A percentile compares a stretch with the other conserved stretches of the same genome.
Evolutionary conservation across 2,888 invertebrate genomes (phyloP).

Genomic region (Drosophila picticornis): DNA sequence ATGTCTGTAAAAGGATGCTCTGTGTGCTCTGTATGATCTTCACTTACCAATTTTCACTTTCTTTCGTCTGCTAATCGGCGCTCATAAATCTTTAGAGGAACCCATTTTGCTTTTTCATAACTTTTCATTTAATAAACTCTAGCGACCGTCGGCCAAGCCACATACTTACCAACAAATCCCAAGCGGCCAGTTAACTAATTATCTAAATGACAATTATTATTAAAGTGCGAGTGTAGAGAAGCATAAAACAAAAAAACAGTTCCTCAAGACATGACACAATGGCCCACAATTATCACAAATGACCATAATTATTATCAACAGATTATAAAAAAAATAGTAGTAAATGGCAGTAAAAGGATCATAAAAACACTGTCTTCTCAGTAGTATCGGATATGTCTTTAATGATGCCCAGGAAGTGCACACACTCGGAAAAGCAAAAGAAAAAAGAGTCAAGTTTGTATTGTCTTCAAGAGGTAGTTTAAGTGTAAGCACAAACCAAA

Average conservation of each 20-base stretch:
- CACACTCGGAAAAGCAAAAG: constrained; percentile 8
- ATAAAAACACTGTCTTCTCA: constrained; percentile 50
- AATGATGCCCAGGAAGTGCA: constrained; percentile 39
- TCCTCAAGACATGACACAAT: constrained; percentile 64
- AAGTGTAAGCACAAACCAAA: constrained; percentile 56
- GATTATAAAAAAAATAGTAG: constrained; percentile 57
- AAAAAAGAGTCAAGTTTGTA: constrained; percentile 6
- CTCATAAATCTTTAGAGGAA: constrained; percentile 58
- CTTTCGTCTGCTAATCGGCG: constrained; percentile 55
- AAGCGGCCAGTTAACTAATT: constrained; percentile 65
- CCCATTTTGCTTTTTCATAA: constrained; percentile 60
- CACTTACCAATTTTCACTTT: constrained; percentile 62
- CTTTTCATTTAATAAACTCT: constrained; percentile 81
- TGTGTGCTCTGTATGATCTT: constrained; percentile 32
- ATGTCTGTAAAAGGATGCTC: constrained; percentile 14
- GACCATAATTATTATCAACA: constrained; percentile 81
- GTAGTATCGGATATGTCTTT: constrained; percentile 37
- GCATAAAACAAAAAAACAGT: constrained; percentile 24
- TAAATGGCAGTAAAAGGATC: constrained; percentile 54
- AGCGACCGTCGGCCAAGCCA: constrained; percentile 50
- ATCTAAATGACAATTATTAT: constrained; percentile 82
- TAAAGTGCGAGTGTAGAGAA: constrained; percentile 45
- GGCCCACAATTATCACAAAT: constrained; percentile 80
- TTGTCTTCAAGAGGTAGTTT: constrained; percentile 30
- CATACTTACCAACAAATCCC: constrained; percentile 52